Conservation (phyloP, 2,888 invertebrate species). For the Caenorhabditis sulstoni region DNA sequence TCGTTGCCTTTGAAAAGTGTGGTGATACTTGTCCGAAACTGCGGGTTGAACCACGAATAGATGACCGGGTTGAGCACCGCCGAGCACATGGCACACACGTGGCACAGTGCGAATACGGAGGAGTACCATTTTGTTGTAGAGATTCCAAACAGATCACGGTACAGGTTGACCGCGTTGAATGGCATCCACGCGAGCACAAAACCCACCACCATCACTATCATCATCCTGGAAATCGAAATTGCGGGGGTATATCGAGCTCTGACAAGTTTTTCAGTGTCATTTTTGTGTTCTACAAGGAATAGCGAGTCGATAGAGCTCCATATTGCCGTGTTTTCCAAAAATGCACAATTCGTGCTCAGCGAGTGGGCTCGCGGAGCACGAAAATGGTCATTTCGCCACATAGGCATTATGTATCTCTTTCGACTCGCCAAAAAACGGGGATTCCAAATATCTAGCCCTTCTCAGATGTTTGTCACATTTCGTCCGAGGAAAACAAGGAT, state of each 20-base stretch:
- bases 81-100: constrained; percentile 78
- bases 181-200: constrained; percentile 79
- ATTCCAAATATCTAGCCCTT: too few species aligned
- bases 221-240: constrained; percentile 79
- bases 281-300: not conserved
- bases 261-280: too few species aligned
- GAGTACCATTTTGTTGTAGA: constrained; percentile 61
- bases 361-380: too few species aligned
- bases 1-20: constrained; percentile 47
- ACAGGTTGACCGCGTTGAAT: constrained; percentile 77
- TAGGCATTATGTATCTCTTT: too few species aligned
- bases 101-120: constrained; percentile 75
- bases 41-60: constrained; percentile 79
- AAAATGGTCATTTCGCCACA: too few species aligned
- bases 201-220: constrained; percentile 78
- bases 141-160: constrained; percentile 73
- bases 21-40: constrained; percentile 71
- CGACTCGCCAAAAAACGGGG: too few species aligned
- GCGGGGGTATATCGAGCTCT: too few species aligned
- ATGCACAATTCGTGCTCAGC: too few species aligned
- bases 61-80: constrained; percentile 78
- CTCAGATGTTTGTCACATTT: too few species aligned
- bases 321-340: too few species aligned
- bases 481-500: too few species aligned
- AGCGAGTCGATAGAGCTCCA: too few species aligned